Evolutionary conservation across 1,140 invertebrate species (phyloP), one percentile per base, ranked within the genome.

Genomic region (Drosophila mojavensis): DNA sequence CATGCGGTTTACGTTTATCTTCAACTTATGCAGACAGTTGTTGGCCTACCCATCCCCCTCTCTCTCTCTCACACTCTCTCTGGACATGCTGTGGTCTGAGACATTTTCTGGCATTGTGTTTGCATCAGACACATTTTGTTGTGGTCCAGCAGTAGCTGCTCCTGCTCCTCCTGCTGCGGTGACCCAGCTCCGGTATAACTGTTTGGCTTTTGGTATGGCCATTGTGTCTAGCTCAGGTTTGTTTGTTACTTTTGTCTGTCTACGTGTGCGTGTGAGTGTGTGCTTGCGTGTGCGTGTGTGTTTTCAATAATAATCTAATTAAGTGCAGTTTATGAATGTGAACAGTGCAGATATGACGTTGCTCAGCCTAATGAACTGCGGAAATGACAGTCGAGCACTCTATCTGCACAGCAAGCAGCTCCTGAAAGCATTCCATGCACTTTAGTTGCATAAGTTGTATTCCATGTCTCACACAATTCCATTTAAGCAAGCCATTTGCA

Each of bases 1-100:
- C 80, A 84, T 89, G 84, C 80, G 84, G 84, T 89, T 86, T 89
- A 83, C 84, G 84, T 89, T 89, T 89, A 89, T 89, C 84, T 89
- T 80, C 79, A 84, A 89, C 84, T 88, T 83, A 86, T 88, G 83
- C 83, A 86, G 83, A 86, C 83, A 88, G 83, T 88, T 79, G 70
- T 73, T 67, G 64, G 48, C 54, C 69, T 50, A 48, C n/a, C 33
- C 11, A 28, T 11, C 43, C n/a, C n/a, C 1, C 43, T 17, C 15
- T 4, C n/a, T 11, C 17, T 13, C 39, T 43, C 53, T 10, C 33
- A 9, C 36, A 2, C 1, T 13, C 36, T 11, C 11, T 41, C 41
- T 48, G 78, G 60, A 69, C 82, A 70, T 61, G 41, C 72, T 86
- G 83, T 83, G 83, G 83, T 88, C 83, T 83, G 79, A 88, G 83